Conservation (phyloP, 1,140 invertebrate species). For the Lithobius niger region DNA sequence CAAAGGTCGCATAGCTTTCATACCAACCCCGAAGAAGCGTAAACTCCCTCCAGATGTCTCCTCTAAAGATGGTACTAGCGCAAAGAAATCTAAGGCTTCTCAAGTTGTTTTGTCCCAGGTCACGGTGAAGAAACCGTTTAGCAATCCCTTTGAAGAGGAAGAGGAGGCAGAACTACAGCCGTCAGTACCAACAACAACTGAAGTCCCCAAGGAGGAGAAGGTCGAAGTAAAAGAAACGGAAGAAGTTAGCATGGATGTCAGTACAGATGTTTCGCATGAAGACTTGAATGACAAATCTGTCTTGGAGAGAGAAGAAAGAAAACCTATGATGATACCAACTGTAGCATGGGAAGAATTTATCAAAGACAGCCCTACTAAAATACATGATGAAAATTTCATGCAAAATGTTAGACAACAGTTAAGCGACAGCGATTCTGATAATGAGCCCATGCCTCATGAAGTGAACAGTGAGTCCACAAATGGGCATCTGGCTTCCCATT, state of each 20-base stretch:
- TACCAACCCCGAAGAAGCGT: neutral
- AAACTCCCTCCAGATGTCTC: no score
- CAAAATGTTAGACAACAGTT: neutral
- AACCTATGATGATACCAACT: neutral
- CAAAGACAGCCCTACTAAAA: slow-evolving; percentile 4
- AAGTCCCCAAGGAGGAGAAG: neutral
- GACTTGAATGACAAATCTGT: no score
- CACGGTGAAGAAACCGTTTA: neutral
- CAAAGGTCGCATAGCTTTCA: neutral
- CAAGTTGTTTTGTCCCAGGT: no score
- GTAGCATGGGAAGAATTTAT: slow-evolving; percentile 7
- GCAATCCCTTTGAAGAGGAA: slow-evolving; percentile 4
- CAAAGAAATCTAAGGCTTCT: no score
- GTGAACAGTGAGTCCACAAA: no score
- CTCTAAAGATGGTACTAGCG: no score
- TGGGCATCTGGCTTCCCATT: no score
- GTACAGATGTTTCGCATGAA: neutral
- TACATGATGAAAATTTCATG: no score
- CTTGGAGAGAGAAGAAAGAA: no score
- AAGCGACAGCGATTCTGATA: no score
- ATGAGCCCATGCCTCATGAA: no score
- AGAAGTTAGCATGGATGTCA: neutral
- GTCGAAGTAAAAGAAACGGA: neutral
- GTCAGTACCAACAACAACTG: neutral
- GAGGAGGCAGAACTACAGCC: neutral